Evolutionary conservation across 2,888 invertebrate species (phyloP).

Genomic region (Eupsilia transversa): DNA sequence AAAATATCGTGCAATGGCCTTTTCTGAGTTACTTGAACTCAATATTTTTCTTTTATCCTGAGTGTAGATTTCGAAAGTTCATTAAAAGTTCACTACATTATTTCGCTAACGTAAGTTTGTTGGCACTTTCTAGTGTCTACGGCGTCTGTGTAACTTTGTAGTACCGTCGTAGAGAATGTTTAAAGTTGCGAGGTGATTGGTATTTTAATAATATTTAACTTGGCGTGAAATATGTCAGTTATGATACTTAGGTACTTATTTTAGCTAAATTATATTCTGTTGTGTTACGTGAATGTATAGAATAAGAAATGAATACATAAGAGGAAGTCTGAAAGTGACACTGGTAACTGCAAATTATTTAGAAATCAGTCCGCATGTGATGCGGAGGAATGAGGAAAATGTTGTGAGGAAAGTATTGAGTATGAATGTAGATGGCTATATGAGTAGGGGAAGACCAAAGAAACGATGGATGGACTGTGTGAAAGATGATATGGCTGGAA

Average conservation of each 20-base stretch:
- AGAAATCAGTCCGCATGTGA: no score
- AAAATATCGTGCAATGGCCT: not conserved
- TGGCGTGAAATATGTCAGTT: conserved; percentile 7
- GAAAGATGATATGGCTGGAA: no score
- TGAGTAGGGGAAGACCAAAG: no score
- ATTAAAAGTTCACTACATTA: conserved; percentile 52
- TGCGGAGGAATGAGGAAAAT: no score
- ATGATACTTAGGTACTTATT: not conserved
- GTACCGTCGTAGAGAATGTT: conserved; percentile 10
- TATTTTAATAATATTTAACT: conserved; percentile 32
- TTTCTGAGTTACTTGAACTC: conserved; percentile 16
- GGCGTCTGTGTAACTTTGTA: conserved; percentile 9
- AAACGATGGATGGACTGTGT: no score
- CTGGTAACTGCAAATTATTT: no score
- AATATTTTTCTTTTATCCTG: conserved; percentile 49
- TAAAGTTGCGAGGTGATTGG: conserved; percentile 13
- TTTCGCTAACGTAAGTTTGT: conserved; percentile 28
- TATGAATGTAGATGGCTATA: no score
- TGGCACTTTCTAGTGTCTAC: conserved; percentile 23
- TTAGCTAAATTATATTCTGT: not conserved
- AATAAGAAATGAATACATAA: no score
- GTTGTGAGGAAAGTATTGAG: no score
- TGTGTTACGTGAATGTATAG: no score
- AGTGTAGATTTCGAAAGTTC: conserved; percentile 50
- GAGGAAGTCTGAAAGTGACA: no score